Base-by-base conservation (phyloP, 2,113 vertebrate genomes). In the Macquaria australasica region DNA sequence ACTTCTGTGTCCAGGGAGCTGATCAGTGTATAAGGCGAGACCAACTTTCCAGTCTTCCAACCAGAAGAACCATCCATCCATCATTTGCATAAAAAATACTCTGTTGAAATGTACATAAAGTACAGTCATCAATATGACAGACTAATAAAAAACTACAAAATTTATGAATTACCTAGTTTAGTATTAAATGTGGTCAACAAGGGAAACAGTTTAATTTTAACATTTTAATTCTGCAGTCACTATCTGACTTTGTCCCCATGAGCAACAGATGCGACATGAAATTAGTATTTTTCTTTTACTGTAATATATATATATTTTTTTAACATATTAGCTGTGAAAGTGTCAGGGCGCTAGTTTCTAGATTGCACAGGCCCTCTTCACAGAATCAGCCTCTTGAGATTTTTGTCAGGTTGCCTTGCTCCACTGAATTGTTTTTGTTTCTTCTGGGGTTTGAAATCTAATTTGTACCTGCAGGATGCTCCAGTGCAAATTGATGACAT, bases 401-500 rank as follows among this genome's bases (percentile, higher is more conserved):
- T 79, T 76, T 50, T 76, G 66, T 78, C 85, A 83, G 83, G 77
- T 82, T 66, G 43, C 58, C 55, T 48, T 67, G 55, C 55, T 81
- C 55, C 45, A 41, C 68, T 79, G 70, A 85, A 58, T 60, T 73
- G 21, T 79, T 64, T 84, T 73, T 77, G 34, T 72, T 82, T 77
- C 45, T 50, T 79, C 16, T 62, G 53, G n/a, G 79, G 48, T 83
- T 87, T 82, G 11, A 82, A 83, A 86, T 56, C 8, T 81, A 79
- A 89, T 90, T 87, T 87, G 64, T 66, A 77, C 79, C 73, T 81
- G 63, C 55, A 62, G 68, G 75, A 81, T 51, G 39, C 78, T 83
- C 48, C 37, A 55, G 37, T 55, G 81, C 41, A 55, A 81, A 81
- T 28, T 74, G 68, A 86, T 91, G 87, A 92, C 77, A 90, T 90